These are phyloP conservation scores for Helostoma temminkii DNA, from an alignment of 2,797 vertebrate genomes.

Conservation along the genomic window DNA sequence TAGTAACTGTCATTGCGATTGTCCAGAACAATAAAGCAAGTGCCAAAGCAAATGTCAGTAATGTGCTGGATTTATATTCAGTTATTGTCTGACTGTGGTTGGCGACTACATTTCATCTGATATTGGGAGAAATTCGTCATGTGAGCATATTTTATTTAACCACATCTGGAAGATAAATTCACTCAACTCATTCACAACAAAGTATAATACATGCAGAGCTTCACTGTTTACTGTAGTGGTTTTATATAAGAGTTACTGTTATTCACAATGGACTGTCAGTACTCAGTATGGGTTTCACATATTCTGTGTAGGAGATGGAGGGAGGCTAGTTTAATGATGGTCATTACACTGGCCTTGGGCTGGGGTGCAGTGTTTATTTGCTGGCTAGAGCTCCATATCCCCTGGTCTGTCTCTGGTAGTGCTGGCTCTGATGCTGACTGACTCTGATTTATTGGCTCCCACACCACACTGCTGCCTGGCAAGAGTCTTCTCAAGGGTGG, in stretches of 20 bases:
- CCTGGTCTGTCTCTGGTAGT: conserved; percentile 74
- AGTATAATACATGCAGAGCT: conserved; percentile 11
- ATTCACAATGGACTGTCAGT: conserved; percentile 40
- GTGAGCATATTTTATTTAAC: conserved; percentile 29
- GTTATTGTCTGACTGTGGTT: conserved; percentile 31
- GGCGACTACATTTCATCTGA: conserved; percentile 25
- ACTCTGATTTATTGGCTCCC: conserved; percentile 79
- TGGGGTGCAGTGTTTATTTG: conserved; percentile 78
- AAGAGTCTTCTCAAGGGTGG: conserved; percentile 57
- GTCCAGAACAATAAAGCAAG: conserved; percentile 7
- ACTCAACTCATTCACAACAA: conserved; percentile 14
- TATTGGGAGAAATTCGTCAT: conserved; percentile 42
- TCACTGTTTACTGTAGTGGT: conserved; percentile 6
- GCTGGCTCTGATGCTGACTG: conserved; percentile 69
- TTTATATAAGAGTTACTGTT: conserved; percentile 37
- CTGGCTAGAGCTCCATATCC: conserved; percentile 70
- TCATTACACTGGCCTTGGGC: conserved; percentile 77
- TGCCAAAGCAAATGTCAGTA: conserved; percentile 45
- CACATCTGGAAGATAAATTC: conserved; percentile 22
- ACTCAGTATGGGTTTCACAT: conserved; percentile 48
- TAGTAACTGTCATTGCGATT: conserved; percentile 55
- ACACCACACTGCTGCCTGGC: conserved; percentile 66
- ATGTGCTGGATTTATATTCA: conserved; percentile 48
- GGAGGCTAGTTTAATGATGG: conserved; percentile 75
- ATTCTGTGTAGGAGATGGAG: conserved; percentile 66